Percentiles rank a stretch among this genome's conserved stretches.
Conservation (phyloP, 2,113 vertebrate genomes). For the Chlorodrepanis virens region DNA sequence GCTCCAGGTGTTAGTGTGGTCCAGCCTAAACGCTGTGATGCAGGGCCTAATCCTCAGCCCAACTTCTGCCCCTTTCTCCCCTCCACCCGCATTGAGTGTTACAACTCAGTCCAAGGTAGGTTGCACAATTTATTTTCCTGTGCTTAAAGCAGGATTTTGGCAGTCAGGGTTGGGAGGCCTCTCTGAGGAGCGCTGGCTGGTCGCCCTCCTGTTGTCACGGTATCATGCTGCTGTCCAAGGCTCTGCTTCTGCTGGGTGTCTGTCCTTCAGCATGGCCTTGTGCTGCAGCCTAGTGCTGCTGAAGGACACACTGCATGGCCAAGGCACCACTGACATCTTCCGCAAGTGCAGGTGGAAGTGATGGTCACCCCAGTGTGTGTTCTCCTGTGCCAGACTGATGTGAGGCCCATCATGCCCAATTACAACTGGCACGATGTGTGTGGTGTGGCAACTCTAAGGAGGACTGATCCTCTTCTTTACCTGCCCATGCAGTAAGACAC, state of each 20-base stretch:
- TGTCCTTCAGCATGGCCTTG: background rate
- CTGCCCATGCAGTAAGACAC: background rate
- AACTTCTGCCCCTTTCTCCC: background rate
- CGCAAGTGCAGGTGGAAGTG: background rate
- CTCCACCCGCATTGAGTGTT: background rate
- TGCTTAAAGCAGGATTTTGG: conserved; percentile 46
- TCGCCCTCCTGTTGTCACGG: background rate
- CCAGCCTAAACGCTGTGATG: background rate
- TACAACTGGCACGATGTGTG: too few species aligned
- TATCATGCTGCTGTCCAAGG: background rate
- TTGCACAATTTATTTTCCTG: conserved; percentile 58
- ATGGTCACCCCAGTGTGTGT: accelerated
- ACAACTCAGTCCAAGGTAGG: background rate
- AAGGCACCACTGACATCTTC: background rate
- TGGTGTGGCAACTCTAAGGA: background rate
- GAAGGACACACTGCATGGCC: background rate
- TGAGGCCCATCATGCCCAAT: background rate
- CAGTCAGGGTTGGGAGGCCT: conserved; percentile 45
- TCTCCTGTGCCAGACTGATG: background rate
- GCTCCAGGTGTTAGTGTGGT: background rate
- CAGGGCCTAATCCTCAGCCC: background rate
- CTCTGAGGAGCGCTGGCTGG: conserved; percentile 20
- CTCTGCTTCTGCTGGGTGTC: background rate
- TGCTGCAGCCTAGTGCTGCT: background rate
- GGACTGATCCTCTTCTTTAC: background rate